A percentile compares a stretch with the other conserved stretches of the same genome.
These are phyloP conservation scores for Melipona bicolor DNA, from an alignment of 2,888 invertebrate species.

Conservation along the genomic window DNA sequence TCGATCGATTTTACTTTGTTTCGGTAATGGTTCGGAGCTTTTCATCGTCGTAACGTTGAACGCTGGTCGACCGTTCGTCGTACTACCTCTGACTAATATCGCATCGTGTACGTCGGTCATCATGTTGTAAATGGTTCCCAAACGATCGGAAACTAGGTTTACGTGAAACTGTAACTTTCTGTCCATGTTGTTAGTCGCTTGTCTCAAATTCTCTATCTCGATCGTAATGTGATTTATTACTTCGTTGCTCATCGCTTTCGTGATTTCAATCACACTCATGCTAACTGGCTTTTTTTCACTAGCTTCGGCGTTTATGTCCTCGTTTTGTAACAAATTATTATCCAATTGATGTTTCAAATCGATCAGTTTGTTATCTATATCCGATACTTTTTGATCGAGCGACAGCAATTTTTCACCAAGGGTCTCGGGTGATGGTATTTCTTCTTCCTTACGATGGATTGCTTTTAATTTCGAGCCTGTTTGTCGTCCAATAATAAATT, in stretches of 20 bases:
- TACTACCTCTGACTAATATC: slow-evolving; percentile 89
- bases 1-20: slow-evolving; percentile 90
- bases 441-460: slow-evolving; percentile 76
- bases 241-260: slow-evolving; percentile 93
- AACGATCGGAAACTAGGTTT: slow-evolving; percentile 92
- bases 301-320: slow-evolving; percentile 94
- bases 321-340: slow-evolving; percentile 90
- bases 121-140: slow-evolving; percentile 91
- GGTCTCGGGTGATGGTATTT: slow-evolving; percentile 66
- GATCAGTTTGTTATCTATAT: slow-evolving; percentile 92
- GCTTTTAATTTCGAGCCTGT: slow-evolving; percentile 77
- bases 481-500: background rate
- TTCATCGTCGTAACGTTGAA: slow-evolving; percentile 81
- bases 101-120: slow-evolving; percentile 93
- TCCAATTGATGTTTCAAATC: slow-evolving; percentile 93
- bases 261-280: slow-evolving; percentile 92
- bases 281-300: slow-evolving; percentile 94
- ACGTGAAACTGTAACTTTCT: slow-evolving; percentile 94
- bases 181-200: slow-evolving; percentile 91
- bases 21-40: slow-evolving; percentile 62
- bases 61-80: slow-evolving; percentile 78
- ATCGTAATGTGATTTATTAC: slow-evolving; percentile 92
- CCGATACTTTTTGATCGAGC: slow-evolving; percentile 92
- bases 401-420: slow-evolving; percentile 86
- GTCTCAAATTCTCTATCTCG: slow-evolving; percentile 91